These are phyloP conservation scores for Takifugu bimaculatus DNA, from an alignment of 2,113 vertebrate species.

Conservation along the genomic window DNA sequence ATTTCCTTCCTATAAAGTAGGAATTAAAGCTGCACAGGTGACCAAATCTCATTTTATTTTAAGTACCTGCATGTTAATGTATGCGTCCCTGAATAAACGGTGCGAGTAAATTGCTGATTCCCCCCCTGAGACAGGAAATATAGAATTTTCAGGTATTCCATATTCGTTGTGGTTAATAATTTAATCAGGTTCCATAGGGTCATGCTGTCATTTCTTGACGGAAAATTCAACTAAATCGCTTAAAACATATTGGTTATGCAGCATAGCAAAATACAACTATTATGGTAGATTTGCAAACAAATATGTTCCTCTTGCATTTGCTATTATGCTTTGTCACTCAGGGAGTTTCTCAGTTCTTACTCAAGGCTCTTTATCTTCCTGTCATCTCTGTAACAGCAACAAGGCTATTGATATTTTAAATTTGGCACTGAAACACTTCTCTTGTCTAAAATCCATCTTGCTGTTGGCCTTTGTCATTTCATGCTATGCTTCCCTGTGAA, in stretches of 20 bases:
- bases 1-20: slow-evolving; percentile 26
- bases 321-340: slow-evolving; percentile 7
- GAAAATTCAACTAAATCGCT: background rate
- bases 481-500: slow-evolving; percentile 23
- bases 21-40: slow-evolving; percentile 14
- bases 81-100: background rate
- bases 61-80: background rate
- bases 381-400: slow-evolving; percentile 9
- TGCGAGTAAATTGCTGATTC: too few species aligned
- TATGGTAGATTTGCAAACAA: background rate
- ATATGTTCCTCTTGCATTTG: background rate
- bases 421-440: slow-evolving; percentile 12
- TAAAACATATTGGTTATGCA: too few species aligned
- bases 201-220: slow-evolving; percentile 4
- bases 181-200: background rate
- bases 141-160: too few species aligned
- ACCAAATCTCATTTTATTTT: background rate
- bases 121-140: too few species aligned
- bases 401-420: slow-evolving; percentile 16
- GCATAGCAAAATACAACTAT: background rate
- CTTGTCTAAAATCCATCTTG: slow-evolving; percentile 33
- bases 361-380: slow-evolving; percentile 22
- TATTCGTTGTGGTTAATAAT: background rate
- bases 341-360: slow-evolving; percentile 32
- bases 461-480: slow-evolving; percentile 27